These are phyloP conservation scores for Ciconia nigra DNA, from an alignment of 2,797 vertebrate genomes.

Conservation along the genomic window DNA sequence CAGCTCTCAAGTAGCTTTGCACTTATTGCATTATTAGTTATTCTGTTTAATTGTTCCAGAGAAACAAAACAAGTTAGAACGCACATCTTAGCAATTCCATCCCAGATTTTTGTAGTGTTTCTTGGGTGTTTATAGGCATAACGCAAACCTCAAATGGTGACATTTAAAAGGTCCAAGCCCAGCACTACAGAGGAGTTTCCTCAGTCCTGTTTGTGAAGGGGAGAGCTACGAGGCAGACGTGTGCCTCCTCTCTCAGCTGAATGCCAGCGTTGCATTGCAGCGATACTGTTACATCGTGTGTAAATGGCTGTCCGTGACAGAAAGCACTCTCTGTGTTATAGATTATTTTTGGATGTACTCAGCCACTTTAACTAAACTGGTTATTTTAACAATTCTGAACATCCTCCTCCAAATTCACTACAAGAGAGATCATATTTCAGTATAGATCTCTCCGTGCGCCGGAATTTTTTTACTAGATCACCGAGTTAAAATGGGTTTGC, in stretches of 20 bases:
- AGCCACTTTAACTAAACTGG: background rate
- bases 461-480: background rate
- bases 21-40: background rate
- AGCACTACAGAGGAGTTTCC: background rate
- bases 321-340: background rate
- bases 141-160: background rate
- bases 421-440: background rate
- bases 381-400: background rate
- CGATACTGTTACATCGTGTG: background rate
- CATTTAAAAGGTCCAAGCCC: background rate
- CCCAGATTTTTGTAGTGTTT: background rate
- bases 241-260: background rate
- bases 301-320: background rate
- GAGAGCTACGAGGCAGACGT: background rate
- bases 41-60: background rate
- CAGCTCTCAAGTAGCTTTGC: background rate
- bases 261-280: background rate
- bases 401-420: background rate
- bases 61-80: background rate
- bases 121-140: background rate
- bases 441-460: background rate
- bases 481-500: background rate
- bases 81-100: background rate
- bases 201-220: background rate
- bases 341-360: background rate